These are phyloP conservation scores for Porites australiensis DNA, from an alignment of 64 coral and sea anemone genomes.

Conservation along the genomic window DNA sequence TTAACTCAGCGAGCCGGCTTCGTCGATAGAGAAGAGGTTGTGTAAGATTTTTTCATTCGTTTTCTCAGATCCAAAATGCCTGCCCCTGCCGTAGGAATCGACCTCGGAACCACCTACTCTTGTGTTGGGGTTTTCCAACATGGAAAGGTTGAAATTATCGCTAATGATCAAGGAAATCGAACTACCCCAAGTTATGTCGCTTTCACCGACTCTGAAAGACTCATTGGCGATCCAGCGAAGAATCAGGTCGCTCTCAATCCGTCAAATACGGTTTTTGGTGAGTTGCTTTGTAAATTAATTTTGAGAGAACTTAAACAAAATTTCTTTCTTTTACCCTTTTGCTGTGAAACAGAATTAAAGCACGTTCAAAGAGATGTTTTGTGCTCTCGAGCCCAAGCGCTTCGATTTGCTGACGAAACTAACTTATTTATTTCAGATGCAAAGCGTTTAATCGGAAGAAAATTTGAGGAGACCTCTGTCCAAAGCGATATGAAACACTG, in stretches of 20 bases:
- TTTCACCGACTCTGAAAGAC: slow-evolving; percentile 23
- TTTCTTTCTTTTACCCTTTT: too few relatives aligned
- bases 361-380: too few relatives aligned
- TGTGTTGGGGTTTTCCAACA: slow-evolving; percentile 68
- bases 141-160: slow-evolving; percentile 64
- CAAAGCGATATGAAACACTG: slow-evolving; percentile 53
- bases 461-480: slow-evolving; percentile 17
- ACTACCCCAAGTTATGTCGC: slow-evolving; percentile 53
- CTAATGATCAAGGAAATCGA: slow-evolving; percentile 56
- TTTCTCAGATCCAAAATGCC: too few relatives aligned
- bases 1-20: too few relatives aligned
- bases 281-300: background rate
- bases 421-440: slow-evolving; percentile 8
- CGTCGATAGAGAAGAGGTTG: too few relatives aligned
- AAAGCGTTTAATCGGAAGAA: slow-evolving; percentile 43
- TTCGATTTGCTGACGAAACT: too few relatives aligned
- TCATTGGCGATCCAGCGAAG: slow-evolving; percentile 51
- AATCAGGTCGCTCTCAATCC: slow-evolving; percentile 61
- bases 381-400: too few relatives aligned
- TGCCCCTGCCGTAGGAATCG: slow-evolving; percentile 38
- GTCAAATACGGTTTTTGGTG: slow-evolving; percentile 46
- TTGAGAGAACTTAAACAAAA: too few relatives aligned
- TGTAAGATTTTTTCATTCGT: too few relatives aligned
- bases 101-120: slow-evolving; percentile 61
- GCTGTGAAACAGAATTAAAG: too few relatives aligned